Conservation (phyloP, 2,888 invertebrate species). For the Chalcosyrphus nemorum region DNA sequence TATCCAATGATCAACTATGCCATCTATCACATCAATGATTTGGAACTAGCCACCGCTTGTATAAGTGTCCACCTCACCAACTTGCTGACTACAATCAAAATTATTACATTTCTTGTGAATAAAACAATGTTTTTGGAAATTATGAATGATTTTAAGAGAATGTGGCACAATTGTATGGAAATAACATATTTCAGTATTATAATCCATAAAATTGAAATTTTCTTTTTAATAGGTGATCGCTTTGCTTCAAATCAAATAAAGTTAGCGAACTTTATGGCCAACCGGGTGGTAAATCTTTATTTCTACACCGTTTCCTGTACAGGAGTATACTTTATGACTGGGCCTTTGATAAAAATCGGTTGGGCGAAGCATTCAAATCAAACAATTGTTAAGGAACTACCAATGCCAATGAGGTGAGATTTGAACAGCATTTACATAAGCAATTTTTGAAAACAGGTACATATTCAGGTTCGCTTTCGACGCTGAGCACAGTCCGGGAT, state of each 20-base stretch:
- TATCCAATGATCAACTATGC: constrained; percentile 78
- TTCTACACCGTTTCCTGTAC: constrained; percentile 76
- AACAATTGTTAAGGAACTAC: constrained; percentile 74
- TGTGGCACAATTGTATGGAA: constrained; percentile 77
- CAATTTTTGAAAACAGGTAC: too few relatives aligned
- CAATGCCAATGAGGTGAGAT: constrained; percentile 79
- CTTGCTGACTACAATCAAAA: constrained; percentile 78
- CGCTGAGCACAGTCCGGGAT: constrained; percentile 76
- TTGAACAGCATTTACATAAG: too few relatives aligned
- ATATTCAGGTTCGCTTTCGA: constrained; percentile 77
- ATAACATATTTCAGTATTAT: neutral
- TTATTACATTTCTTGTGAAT: constrained; percentile 77
- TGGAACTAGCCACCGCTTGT: constrained; percentile 78
- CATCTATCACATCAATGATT: constrained; percentile 76
- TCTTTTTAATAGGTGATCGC: constrained; percentile 66
- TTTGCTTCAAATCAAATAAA: constrained; percentile 71
- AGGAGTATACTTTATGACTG: constrained; percentile 78
- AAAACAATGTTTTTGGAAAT: constrained; percentile 76
- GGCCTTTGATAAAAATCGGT: constrained; percentile 76
- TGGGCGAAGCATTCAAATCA: constrained; percentile 70
- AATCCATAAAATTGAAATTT: neutral
- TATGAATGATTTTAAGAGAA: constrained; percentile 76
- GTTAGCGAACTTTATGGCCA: constrained; percentile 75
- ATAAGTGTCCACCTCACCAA: constrained; percentile 79
- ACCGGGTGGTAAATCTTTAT: constrained; percentile 75